Percentiles rank a stretch among this genome's conserved stretches.
Conservation (phyloP, 2,113 vertebrate species). For the Stegostoma tigrinum region DNA sequence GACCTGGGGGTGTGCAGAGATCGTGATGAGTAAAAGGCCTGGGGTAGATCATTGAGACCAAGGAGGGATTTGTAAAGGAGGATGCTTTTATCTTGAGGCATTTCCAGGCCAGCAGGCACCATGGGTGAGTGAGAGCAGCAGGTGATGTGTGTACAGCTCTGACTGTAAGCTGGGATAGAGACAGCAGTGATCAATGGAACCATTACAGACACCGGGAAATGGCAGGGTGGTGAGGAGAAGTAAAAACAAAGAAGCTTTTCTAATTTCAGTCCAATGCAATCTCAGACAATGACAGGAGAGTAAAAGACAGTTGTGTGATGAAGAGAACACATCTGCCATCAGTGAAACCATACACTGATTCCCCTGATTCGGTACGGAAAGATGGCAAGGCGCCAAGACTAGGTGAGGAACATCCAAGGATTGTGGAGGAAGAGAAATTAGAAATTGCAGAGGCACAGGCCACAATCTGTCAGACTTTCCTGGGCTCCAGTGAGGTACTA, state of each 20-base stretch:
- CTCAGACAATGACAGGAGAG: neutral
- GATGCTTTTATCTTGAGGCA: neutral
- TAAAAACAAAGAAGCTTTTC: too few relatives aligned
- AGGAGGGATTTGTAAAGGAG: neutral
- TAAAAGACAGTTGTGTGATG: neutral
- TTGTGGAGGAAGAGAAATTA: too few relatives aligned
- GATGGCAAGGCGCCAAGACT: too few relatives aligned
- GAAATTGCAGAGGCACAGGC: too few relatives aligned
- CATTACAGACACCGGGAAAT: neutral
- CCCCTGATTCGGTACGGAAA: neutral
- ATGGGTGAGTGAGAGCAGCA: neutral
- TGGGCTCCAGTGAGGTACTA: too few relatives aligned
- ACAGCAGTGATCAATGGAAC: neutral
- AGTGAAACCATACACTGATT: neutral
- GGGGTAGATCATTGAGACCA: neutral
- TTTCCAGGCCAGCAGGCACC: neutral
- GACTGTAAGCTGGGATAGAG: neutral
- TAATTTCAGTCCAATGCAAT: neutral
- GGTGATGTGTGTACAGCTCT: neutral
- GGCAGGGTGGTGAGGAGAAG: neutral
- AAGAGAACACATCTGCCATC: neutral
- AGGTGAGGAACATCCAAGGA: too few relatives aligned
- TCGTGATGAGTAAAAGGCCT: neutral
- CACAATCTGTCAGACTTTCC: too few relatives aligned
- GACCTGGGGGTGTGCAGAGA: neutral